Evolutionary conservation across 2,113 vertebrate genomes (phyloP).

Genomic region (Neofelis nebulosa): DNA sequence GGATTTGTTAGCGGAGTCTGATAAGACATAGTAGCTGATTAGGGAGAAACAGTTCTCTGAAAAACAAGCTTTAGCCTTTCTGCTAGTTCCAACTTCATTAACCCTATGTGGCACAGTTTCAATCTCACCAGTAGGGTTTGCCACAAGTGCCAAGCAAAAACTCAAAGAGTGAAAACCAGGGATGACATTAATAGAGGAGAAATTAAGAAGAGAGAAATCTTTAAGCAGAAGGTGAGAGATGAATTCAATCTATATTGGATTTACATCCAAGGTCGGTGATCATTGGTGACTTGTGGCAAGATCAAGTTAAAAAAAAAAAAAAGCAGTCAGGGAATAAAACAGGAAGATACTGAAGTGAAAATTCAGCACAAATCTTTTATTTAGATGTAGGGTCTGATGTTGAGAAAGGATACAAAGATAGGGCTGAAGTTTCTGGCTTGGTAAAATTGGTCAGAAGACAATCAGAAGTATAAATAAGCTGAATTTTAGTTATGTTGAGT

Average conservation of each 20-base stretch:
- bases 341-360: background rate
- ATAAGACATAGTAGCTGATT: background rate
- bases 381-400: background rate
- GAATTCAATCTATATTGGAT: background rate
- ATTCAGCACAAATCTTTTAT: background rate
- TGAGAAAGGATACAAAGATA: background rate
- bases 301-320: background rate
- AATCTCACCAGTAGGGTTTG: background rate
- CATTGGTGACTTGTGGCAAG: background rate
- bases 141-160: background rate
- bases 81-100: background rate
- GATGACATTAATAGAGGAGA: background rate
- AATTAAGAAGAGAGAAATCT: background rate
- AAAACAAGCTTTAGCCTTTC: background rate
- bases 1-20: background rate
- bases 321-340: background rate
- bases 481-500: background rate
- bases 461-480: background rate
- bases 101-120: background rate
- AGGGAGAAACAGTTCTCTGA: background rate
- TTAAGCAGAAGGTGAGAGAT: background rate
- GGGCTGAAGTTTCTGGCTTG: background rate
- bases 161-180: background rate
- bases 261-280: background rate
- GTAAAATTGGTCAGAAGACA: background rate